Conservation (phyloP, 2,797 vertebrate species). For the Scyliorhinus canicula region DNA sequence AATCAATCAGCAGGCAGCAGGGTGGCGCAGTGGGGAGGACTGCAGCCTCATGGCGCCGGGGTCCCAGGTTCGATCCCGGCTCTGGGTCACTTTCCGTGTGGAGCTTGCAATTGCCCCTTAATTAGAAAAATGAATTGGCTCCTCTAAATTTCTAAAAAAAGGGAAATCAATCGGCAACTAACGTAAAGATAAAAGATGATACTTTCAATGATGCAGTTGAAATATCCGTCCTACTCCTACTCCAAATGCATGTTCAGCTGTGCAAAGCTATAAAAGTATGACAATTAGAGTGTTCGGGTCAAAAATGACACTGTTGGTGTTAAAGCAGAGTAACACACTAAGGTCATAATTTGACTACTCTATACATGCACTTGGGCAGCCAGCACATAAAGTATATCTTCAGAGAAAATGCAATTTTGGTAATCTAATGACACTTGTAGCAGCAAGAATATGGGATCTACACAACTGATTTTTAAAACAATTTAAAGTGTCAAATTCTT, state of each 20-base stretch:
- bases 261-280: background rate
- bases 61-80: too few species aligned
- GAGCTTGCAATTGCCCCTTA: too few species aligned
- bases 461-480: too few species aligned
- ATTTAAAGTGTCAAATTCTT: too few species aligned
- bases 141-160: too few species aligned
- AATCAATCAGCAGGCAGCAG: too few species aligned
- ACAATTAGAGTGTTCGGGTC: background rate
- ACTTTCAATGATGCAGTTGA: background rate
- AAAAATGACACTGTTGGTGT: background rate
- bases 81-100: too few species aligned
- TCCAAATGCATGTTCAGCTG: background rate
- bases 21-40: too few species aligned
- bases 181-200: background rate
- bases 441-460: too few species aligned
- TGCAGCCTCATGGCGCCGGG: too few species aligned
- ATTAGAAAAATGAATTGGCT: too few species aligned
- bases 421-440: background rate
- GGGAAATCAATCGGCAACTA: background rate
- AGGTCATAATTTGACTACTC: background rate
- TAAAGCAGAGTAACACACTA: background rate
- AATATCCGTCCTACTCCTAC: background rate
- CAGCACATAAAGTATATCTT: background rate
- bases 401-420: background rate
- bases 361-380: background rate